Evolutionary conservation across 2,888 invertebrate species (phyloP).

Genomic region (Drosophila hamatofila): DNA sequence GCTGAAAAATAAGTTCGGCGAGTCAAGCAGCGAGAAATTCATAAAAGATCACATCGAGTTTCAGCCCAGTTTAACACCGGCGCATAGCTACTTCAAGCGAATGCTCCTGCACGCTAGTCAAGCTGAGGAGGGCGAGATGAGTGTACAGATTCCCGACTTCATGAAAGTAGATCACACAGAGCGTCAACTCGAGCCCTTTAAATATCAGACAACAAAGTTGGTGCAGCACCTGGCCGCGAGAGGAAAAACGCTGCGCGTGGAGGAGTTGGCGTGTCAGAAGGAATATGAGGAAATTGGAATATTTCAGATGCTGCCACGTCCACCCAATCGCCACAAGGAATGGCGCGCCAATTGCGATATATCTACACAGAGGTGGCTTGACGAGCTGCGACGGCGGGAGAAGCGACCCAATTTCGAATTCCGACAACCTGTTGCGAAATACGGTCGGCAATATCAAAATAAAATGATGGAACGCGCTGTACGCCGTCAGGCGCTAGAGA

Average conservation of each 20-base stretch:
- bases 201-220: conserved; percentile 69
- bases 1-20: conserved; percentile 43
- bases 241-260: conserved; percentile 54
- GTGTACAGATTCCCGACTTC: conserved; percentile 63
- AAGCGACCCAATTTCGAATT: conserved; percentile 52
- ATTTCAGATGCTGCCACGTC: conserved; percentile 43
- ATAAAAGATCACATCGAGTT: conserved; percentile 62
- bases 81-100: conserved; percentile 75
- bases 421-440: conserved; percentile 41
- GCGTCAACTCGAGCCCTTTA: conserved; percentile 71
- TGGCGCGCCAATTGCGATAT: conserved; percentile 69
- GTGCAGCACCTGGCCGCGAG: conserved; percentile 52
- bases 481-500: conserved; percentile 34
- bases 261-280: conserved; percentile 61
- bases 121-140: conserved; percentile 27
- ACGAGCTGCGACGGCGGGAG: conserved; percentile 37
- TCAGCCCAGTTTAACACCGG: conserved; percentile 80
- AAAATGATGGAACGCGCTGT: conserved; percentile 10
- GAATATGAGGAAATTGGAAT: conserved; percentile 64
- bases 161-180: conserved; percentile 78
- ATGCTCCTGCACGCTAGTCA: conserved; percentile 65
- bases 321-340: conserved; percentile 16
- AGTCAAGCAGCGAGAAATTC: conserved; percentile 21
- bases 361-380: conserved; percentile 69
- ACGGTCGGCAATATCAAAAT: conserved; percentile 42